phyloP scores from a whole-genome alignment of 92 coral and sea anemone genomes.

The Scolanthus callimorphus region DNA sequence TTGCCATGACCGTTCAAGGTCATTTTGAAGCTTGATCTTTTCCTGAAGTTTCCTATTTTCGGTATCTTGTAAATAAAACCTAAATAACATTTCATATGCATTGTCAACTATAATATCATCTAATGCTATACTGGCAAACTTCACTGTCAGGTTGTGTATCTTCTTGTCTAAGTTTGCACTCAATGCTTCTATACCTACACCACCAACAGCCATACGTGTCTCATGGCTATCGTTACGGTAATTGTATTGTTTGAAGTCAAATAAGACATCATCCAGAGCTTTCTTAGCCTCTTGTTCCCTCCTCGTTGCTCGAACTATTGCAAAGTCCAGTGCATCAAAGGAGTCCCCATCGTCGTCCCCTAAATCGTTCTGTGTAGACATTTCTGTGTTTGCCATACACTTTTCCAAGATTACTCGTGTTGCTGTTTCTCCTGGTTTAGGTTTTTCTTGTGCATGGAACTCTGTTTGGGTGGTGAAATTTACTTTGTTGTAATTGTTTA shows the following conservation, averaged over 20 bases:
- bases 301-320: slow-evolving; percentile 8
- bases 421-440: background rate
- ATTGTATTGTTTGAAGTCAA: background rate
- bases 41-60: background rate
- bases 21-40: slow-evolving; percentile 16
- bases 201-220: background rate
- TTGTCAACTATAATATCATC: slow-evolving; percentile 50
- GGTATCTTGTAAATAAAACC: slow-evolving; percentile 12
- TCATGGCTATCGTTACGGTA: background rate
- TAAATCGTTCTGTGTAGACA: background rate
- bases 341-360: background rate
- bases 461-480: background rate
- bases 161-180: slow-evolving; percentile 16
- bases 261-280: background rate
- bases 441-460: background rate
- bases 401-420: background rate
- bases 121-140: slow-evolving; percentile 47
- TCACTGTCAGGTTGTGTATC: slow-evolving; percentile 13
- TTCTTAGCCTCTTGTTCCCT: background rate
- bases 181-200: no score
- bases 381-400: background rate
- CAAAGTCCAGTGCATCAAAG: slow-evolving; percentile 9
- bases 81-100: slow-evolving; percentile 37
- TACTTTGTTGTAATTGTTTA: background rate
- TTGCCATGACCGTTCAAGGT: no score